Percentiles rank a stretch among this genome's conserved stretches.
Evolutionary conservation across 2,113 vertebrate genomes (phyloP).

Genomic region (Eclectus roratus): DNA sequence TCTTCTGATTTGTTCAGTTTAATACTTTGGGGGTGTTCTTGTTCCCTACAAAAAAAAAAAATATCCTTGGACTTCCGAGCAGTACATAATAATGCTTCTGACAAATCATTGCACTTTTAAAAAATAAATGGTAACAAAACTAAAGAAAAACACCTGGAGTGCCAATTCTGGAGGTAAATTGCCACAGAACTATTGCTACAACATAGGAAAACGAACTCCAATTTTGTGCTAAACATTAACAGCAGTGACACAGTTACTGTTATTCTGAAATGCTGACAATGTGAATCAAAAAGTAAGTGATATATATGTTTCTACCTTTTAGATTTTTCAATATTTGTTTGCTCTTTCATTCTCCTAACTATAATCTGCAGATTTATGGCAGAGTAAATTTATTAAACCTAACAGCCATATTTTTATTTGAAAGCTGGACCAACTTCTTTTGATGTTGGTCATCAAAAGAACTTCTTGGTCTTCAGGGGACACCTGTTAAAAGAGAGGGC

Average conservation of each 20-base stretch:
- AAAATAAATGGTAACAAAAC: not conserved
- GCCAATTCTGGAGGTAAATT: not conserved
- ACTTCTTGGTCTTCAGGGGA: not conserved
- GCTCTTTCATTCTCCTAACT: constrained; percentile 23
- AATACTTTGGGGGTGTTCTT: not conserved
- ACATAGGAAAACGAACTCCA: not conserved
- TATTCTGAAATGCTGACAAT: constrained; percentile 18
- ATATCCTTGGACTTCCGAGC: not conserved
- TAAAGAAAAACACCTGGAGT: not conserved
- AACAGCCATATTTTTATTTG: constrained; percentile 45
- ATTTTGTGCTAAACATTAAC: constrained; percentile 58
- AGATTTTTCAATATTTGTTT: constrained; percentile 22
- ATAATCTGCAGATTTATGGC: constrained; percentile 42
- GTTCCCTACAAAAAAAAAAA: not conserved
- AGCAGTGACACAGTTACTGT: not conserved
- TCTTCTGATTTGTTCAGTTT: not conserved
- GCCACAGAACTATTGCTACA: not conserved
- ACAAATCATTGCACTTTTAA: not conserved
- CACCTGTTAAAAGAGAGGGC: not conserved
- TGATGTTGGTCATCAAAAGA: not conserved
- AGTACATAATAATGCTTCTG: not conserved
- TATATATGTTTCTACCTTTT: not conserved
- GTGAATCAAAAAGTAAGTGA: constrained; percentile 25
- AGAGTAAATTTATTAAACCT: constrained; percentile 55
- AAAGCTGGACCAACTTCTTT: not conserved